Evolutionary conservation across 2,797 vertebrate genomes (phyloP).

Genomic region (Melopsittacus undulatus): DNA sequence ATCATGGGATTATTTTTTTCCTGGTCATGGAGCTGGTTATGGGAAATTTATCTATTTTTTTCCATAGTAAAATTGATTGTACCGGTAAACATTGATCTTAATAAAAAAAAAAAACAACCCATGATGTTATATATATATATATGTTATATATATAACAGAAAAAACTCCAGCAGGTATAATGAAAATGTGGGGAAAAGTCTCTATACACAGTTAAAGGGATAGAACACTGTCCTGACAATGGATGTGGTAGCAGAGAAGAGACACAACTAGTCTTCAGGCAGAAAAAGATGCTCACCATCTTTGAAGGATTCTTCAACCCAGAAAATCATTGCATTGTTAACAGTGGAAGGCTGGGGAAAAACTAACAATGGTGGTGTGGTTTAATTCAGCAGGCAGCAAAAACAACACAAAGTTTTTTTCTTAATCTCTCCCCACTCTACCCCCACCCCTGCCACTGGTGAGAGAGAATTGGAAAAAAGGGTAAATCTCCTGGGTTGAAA

Average conservation of each 20-base stretch:
- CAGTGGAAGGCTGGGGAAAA: background rate
- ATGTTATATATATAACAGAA: background rate
- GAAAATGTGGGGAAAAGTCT: accelerated
- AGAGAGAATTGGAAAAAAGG: background rate
- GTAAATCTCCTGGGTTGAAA: background rate
- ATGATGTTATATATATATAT: background rate
- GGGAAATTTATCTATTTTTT: accelerated
- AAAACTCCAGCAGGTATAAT: background rate
- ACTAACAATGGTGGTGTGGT: background rate
- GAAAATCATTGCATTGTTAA: background rate
- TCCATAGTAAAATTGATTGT: background rate
- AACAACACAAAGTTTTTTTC: accelerated
- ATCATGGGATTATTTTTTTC: background rate
- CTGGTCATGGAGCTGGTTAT: background rate
- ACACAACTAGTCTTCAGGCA: background rate
- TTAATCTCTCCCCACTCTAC: background rate
- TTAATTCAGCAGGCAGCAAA: background rate
- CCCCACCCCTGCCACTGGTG: background rate
- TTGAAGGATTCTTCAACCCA: background rate
- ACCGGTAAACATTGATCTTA: background rate
- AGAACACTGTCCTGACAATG: background rate
- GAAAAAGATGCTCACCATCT: background rate
- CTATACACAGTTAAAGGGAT: background rate
- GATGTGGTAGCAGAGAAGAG: background rate
- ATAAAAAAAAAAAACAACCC: background rate